Base-by-base conservation (phyloP, 2,113 vertebrate species). In the Candoia aspera region DNA sequence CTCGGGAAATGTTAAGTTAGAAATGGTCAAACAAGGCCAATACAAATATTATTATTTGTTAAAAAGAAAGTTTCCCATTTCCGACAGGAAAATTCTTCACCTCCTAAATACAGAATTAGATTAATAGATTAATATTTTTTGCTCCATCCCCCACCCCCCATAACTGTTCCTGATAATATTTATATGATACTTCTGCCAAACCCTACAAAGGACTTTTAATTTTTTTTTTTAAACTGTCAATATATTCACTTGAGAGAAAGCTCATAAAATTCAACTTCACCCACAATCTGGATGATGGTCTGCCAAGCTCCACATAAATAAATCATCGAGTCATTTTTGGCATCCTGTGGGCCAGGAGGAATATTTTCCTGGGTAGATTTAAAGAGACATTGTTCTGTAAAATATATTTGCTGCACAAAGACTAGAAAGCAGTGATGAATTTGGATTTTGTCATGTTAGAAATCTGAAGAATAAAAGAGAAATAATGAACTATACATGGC, bases 271-370 rank as follows among this genome's bases (percentile, higher is more conserved):
- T 97, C 96, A 96, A 95, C 92, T 97, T 97, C 97, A 97, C 96
- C 95, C 97, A 97, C 97, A 97, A 95, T 98, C 97, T 97, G 97
- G 97, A 97, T 95, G 96, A 95, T 94, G 95, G 97, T 95, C 97
- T 98, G 97, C 97, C 97, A 98, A 97, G 95, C 95, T 96, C 95
- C 93, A 94, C 95, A 96, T 96, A 97, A 97, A 98, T 98, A 97
- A 98, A 98, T 98, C 97, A 97, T 97, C 94, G 92, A 97, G 97
- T 97, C 97, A 96, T 97, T 97, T 92, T 96, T 97, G 97, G 97
- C 97, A 98, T 97, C 96, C 96, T 97, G 94, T 96, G 95, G 95
- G 93, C 97, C 97, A 95, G 96, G 91, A 98, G 97, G 96, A 96
- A 96, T 96, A 97, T 94, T 94, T 97, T 97, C 15, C 91, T 0